phyloP scores from a whole-genome alignment of 2,113 vertebrate genomes.

The Pedionomus torquatus region DNA sequence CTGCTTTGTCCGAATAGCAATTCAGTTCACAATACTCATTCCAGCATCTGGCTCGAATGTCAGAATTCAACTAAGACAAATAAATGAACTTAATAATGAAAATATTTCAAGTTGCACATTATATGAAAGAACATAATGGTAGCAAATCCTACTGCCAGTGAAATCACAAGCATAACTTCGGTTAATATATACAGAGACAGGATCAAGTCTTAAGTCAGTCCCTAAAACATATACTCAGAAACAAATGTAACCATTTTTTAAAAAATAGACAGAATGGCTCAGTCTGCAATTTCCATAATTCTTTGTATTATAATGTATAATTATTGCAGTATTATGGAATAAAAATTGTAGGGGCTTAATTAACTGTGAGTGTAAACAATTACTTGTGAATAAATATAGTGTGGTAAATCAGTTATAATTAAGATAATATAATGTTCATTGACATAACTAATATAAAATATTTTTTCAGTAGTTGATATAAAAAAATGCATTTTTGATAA shows the following conservation, averaged over 20 bases:
- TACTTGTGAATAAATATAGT: not conserved
- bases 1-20: not conserved
- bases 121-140: not conserved
- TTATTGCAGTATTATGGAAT: not conserved
- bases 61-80: slow-evolving; percentile 14
- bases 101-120: not conserved
- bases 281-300: not conserved
- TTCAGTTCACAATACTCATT: slow-evolving; percentile 19
- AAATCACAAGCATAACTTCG: not conserved
- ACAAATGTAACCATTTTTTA: not conserved
- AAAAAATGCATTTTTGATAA: not conserved
- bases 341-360: not conserved
- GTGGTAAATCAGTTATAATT: not conserved
- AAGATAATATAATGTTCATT: not conserved
- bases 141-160: not conserved
- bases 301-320: not conserved
- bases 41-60: slow-evolving; percentile 14
- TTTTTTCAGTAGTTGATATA: not conserved
- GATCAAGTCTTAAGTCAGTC: not conserved
- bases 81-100: slow-evolving; percentile 7
- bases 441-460: not conserved
- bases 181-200: not conserved
- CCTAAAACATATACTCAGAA: not conserved
- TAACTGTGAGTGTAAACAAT: not conserved
- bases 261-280: not conserved